phyloP scores from a whole-genome alignment of 2,888 invertebrate genomes.

The Hipparchia sbordonii region DNA sequence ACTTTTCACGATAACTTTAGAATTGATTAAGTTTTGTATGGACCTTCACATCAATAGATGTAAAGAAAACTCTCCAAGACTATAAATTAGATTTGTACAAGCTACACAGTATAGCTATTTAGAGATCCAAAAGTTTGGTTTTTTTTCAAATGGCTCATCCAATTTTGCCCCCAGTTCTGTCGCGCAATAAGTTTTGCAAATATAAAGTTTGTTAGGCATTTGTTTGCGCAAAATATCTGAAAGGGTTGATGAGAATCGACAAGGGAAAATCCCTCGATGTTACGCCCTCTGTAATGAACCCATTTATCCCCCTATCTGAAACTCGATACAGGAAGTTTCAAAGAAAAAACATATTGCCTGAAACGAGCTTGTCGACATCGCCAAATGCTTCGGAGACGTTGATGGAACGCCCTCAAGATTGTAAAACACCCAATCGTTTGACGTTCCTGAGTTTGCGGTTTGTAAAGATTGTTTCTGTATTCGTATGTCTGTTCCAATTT shows the following conservation, averaged over 20 bases:
- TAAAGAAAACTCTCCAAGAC: too few species aligned
- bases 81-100: too few species aligned
- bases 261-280: slow-evolving; percentile 5
- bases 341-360: slow-evolving; percentile 35
- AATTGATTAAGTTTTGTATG: too few species aligned
- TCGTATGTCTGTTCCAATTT: too few species aligned
- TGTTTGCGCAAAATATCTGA: slow-evolving; percentile 5
- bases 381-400: not conserved
- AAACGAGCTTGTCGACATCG: not conserved
- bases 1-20: too few species aligned
- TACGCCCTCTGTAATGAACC: slow-evolving; percentile 40
- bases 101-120: too few species aligned
- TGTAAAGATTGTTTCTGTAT: too few species aligned
- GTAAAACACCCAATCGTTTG: not conserved
- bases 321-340: slow-evolving; percentile 35
- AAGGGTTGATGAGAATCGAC: slow-evolving; percentile 1
- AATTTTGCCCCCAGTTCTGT: not conserved
- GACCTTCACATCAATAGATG: too few species aligned
- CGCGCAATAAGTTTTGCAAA: not conserved
- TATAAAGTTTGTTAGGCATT: slow-evolving; percentile 11
- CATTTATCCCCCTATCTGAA: slow-evolving; percentile 42
- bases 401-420: not conserved
- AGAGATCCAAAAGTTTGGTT: too few species aligned
- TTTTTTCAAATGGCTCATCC: too few species aligned
- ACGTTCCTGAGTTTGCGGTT: too few species aligned